phyloP scores from a whole-genome alignment of 2,888 invertebrate species.

The Elmis aenea region DNA sequence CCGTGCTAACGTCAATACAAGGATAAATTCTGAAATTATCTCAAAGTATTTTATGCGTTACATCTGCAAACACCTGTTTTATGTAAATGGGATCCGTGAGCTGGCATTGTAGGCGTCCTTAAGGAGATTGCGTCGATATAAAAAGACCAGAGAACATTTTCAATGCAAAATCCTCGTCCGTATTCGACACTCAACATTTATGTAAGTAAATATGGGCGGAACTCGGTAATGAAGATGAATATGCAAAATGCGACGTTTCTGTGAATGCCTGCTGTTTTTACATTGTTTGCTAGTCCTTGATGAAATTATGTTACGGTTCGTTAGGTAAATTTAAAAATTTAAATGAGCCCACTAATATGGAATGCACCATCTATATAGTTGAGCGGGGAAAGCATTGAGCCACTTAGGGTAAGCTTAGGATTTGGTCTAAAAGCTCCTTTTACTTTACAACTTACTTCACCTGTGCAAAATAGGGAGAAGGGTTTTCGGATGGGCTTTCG shows the following conservation, averaged over 20 bases:
- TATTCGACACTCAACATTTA: conserved; percentile 16
- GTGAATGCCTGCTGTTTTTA: conserved; percentile 23
- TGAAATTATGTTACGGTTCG: conserved; percentile 21
- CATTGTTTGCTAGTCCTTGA: conserved; percentile 22
- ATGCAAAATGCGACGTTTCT: conserved; percentile 29
- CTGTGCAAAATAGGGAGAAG: conserved; percentile 16
- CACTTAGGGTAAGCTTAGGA: conserved; percentile 7
- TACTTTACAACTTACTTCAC: conserved; percentile 25
- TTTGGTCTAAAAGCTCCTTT: conserved; percentile 19
- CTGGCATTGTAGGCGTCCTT: too few species aligned
- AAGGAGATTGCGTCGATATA: too few species aligned
- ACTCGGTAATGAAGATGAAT: conserved; percentile 30
- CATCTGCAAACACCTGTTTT: too few species aligned
- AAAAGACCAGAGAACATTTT: too few species aligned
- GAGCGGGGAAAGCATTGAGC: conserved; percentile 1
- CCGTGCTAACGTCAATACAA: too few species aligned
- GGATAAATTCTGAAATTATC: too few species aligned
- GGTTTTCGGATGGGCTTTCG: conserved; percentile 22
- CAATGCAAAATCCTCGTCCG: too few species aligned
- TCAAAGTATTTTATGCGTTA: too few species aligned
- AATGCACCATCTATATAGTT: neutral
- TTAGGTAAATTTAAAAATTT: conserved; percentile 19
- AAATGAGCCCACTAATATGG: conserved; percentile 4
- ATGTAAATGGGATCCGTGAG: too few species aligned
- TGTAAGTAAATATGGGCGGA: conserved; percentile 26